Evolutionary conservation across 2,113 vertebrate species (phyloP).

Genomic region (Colaptes auratus): DNA sequence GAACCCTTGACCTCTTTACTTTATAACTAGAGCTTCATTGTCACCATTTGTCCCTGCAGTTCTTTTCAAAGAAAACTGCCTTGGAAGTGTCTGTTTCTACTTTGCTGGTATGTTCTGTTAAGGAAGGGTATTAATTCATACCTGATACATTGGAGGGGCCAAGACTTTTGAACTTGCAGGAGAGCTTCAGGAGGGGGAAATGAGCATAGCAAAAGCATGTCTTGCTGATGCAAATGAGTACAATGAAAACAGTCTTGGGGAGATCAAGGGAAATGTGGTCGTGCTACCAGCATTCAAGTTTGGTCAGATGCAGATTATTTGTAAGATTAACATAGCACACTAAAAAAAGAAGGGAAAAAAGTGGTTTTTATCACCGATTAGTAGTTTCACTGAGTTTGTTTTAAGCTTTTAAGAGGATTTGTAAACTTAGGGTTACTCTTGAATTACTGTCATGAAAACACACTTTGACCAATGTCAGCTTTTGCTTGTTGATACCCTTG

Average conservation of each 20-base stretch:
- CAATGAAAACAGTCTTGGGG: conserved; percentile 41
- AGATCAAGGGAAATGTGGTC: conserved; percentile 36
- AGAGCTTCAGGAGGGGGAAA: conserved; percentile 68
- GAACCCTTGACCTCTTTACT: conserved; percentile 80
- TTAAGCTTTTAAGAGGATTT: conserved; percentile 12
- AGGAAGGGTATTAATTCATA: conserved; percentile 84
- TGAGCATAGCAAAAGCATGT: conserved; percentile 69
- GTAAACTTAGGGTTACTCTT: neutral
- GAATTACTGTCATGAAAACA: neutral
- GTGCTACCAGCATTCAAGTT: neutral
- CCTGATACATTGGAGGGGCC: conserved; percentile 74
- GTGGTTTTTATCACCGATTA: neutral
- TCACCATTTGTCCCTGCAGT: conserved; percentile 69
- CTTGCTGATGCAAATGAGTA: conserved; percentile 61
- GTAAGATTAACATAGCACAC: neutral
- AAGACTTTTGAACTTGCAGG: conserved; percentile 77
- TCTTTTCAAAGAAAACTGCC: conserved; percentile 76
- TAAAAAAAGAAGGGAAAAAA: neutral
- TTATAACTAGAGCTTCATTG: conserved; percentile 73
- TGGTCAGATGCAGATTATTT: conserved; percentile 46
- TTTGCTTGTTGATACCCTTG: neutral
- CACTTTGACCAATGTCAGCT: neutral
- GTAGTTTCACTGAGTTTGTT: neutral
- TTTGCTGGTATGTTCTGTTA: conserved; percentile 78
- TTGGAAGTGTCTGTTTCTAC: conserved; percentile 79